Percentiles rank a stretch among this genome's conserved stretches.
These are phyloP conservation scores for Strigamia transsilvanica DNA, from an alignment of 2,888 invertebrate species.

Conservation along the genomic window DNA sequence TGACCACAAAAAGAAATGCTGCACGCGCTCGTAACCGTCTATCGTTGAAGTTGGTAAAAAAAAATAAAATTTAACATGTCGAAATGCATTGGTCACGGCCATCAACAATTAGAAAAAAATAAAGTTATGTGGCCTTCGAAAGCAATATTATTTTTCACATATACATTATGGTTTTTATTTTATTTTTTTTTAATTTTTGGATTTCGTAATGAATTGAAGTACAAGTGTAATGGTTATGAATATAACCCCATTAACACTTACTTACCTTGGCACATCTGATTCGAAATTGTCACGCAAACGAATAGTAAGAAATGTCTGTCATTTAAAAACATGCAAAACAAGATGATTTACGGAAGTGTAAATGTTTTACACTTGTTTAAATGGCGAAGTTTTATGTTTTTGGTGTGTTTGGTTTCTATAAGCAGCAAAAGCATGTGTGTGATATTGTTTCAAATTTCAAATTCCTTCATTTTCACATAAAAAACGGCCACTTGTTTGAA, in stretches of 20 bases:
- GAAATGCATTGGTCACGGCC: slow-evolving; percentile 36
- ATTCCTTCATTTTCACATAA: too few species aligned
- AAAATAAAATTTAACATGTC: not conserved
- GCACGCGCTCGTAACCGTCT: slow-evolving; percentile 2
- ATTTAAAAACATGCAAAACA: too few species aligned
- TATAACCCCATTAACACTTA: slow-evolving; percentile 24
- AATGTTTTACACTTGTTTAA: too few species aligned
- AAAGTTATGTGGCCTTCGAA: slow-evolving; percentile 25
- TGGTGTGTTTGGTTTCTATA: too few species aligned
- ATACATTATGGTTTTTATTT: not conserved
- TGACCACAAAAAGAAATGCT: not conserved
- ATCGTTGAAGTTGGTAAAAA: not conserved
- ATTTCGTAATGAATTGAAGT: slow-evolving; percentile 4
- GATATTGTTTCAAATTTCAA: too few species aligned
- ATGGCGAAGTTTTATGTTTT: too few species aligned
- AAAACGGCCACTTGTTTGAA: too few species aligned
- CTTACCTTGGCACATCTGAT: not conserved
- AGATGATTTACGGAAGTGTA: too few species aligned
- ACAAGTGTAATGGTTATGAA: not conserved
- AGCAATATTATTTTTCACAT: not conserved
- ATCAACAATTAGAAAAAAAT: slow-evolving; percentile 18
- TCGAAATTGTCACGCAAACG: not conserved
- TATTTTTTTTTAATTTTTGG: not conserved
- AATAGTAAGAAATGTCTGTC: not conserved
- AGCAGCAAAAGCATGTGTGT: too few species aligned